phyloP scores from a whole-genome alignment of 2,113 vertebrate species.

The Cyanoramphus novaezelandiae region DNA sequence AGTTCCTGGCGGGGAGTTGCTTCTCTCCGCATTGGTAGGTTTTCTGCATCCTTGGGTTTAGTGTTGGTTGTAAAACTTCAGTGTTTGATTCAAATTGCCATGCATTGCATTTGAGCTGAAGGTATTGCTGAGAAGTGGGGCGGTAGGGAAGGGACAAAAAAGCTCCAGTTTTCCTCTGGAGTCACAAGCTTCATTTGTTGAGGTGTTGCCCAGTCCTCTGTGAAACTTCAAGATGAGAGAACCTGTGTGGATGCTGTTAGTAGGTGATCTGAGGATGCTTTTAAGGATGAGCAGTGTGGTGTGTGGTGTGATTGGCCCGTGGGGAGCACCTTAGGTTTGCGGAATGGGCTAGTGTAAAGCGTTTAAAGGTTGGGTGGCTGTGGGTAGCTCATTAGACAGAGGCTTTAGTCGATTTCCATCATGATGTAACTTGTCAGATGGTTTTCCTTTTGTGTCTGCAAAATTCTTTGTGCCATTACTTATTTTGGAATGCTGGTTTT shows the following conservation, averaged over 20 bases:
- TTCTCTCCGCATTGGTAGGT: not conserved
- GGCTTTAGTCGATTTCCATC: not conserved
- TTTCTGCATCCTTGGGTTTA: not conserved
- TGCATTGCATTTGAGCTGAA: not conserved
- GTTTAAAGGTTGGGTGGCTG: not conserved
- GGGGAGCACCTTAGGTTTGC: not conserved
- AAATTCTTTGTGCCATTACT: not conserved
- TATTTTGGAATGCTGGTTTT: conserved; percentile 31
- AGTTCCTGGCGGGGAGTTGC: not conserved
- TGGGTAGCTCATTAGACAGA: not conserved
- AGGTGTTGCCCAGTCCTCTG: not conserved
- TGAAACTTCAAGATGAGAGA: not conserved
- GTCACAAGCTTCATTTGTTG: not conserved
- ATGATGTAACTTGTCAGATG: not conserved
- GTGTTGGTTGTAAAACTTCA: not conserved
- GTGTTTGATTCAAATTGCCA: not conserved
- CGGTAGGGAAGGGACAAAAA: not conserved
- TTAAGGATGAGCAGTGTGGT: not conserved
- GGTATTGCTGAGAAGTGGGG: not conserved
- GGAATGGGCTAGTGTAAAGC: not conserved
- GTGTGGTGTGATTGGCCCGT: not conserved
- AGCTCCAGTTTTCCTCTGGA: not conserved
- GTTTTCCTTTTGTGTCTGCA: not conserved
- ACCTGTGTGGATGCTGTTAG: not conserved
- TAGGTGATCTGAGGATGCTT: not conserved